phyloP scores from a whole-genome alignment of 2,797 vertebrate species.

The Cirrhinus mrigala region DNA sequence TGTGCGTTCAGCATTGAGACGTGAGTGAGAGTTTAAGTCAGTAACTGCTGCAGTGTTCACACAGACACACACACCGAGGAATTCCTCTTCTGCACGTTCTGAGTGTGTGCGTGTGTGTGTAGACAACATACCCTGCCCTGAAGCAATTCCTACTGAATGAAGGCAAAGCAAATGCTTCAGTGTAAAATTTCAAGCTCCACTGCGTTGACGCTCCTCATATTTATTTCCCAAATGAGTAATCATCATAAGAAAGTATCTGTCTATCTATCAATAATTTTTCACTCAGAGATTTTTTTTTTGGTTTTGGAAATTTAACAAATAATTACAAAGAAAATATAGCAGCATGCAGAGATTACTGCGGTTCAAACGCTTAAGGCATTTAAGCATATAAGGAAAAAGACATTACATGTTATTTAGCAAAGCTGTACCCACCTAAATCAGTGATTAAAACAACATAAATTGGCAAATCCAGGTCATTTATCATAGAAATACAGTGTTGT shows the following conservation, averaged over 20 bases:
- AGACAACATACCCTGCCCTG: slow-evolving; percentile 13
- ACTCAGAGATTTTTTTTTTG: not conserved
- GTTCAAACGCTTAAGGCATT: too few relatives aligned
- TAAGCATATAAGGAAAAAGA: too few relatives aligned
- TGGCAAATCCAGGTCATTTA: too few relatives aligned
- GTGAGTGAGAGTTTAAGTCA: slow-evolving; percentile 48
- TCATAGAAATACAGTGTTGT: too few relatives aligned
- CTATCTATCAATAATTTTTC: not conserved
- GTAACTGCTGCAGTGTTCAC: slow-evolving; percentile 36
- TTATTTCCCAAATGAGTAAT: slow-evolving; percentile 19
- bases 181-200: not conserved
- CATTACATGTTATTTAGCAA: too few relatives aligned
- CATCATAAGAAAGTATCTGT: not conserved
- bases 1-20: slow-evolving; percentile 36
- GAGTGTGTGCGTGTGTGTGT: not conserved
- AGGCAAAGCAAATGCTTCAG: slow-evolving; percentile 4
- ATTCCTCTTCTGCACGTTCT: slow-evolving; percentile 5
- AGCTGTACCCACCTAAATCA: too few relatives aligned
- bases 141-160: slow-evolving; percentile 29
- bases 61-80: slow-evolving; percentile 24
- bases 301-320: not conserved
- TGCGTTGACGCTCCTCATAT: not conserved
- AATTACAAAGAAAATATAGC: not conserved
- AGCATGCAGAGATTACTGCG: too few relatives aligned
- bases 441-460: too few relatives aligned